A percentile compares a stretch with the other conserved stretches of the same genome.
phyloP scores from a whole-genome alignment of 2,888 invertebrate genomes.

The Sialis fuliginosa region DNA sequence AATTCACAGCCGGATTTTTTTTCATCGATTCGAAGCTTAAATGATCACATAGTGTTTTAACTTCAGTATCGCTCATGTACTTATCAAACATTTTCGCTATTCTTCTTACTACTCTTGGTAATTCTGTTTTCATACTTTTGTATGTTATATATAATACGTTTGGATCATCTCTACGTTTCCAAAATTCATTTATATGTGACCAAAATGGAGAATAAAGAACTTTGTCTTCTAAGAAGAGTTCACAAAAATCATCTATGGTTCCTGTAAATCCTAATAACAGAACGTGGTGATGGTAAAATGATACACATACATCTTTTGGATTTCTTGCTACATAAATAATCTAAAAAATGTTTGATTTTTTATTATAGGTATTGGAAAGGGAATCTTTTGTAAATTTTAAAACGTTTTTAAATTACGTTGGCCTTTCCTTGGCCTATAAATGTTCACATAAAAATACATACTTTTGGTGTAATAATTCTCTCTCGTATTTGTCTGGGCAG shows the following conservation, averaged over 20 bases:
- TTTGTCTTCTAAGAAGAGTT: conserved; percentile 33
- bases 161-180: conserved; percentile 17
- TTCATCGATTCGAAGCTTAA: conserved; percentile 33
- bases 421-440: too few species aligned
- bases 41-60: conserved; percentile 23
- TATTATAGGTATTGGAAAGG: too few species aligned
- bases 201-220: conserved; percentile 20
- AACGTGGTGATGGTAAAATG: conserved; percentile 42
- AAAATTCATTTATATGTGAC: conserved; percentile 19
- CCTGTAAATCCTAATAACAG: conserved; percentile 30
- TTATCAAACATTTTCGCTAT: conserved; percentile 25
- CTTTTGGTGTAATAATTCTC: too few species aligned
- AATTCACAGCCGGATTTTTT: conserved; percentile 29
- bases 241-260: conserved; percentile 32
- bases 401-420: too few species aligned
- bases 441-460: too few species aligned
- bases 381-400: too few species aligned
- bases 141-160: conserved; percentile 19
- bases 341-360: conserved; percentile 18
- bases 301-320: conserved; percentile 46
- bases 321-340: conserved; percentile 49
- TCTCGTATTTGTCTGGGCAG: too few species aligned
- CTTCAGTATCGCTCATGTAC: conserved; percentile 19
- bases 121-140: conserved; percentile 23
- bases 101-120: conserved; percentile 22